phyloP scores from a whole-genome alignment of 2,888 invertebrate genomes.

The Trisateles emortualis region DNA sequence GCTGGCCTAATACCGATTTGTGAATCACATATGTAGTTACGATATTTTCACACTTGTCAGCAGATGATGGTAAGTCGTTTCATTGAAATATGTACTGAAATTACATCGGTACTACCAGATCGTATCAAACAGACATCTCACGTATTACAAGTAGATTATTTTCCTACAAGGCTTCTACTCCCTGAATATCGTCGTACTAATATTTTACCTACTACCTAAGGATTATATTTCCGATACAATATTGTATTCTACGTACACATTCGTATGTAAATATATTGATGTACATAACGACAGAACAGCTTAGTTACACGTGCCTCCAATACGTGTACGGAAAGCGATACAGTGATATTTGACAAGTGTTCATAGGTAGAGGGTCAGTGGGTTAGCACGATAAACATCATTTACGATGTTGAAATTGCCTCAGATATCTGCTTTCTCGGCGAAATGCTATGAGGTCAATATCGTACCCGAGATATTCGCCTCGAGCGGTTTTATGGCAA shows the following conservation, averaged over 20 bases:
- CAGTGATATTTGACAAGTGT: conserved; percentile 50
- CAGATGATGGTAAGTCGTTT: no score
- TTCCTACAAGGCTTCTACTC: no score
- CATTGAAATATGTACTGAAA: no score
- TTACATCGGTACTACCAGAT: no score
- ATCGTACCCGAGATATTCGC: conserved; percentile 72
- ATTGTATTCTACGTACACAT: conserved; percentile 1
- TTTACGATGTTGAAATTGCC: conserved; percentile 72
- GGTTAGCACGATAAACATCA: conserved; percentile 71
- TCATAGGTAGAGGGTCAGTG: conserved; percentile 56
- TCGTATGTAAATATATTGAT: conserved; percentile 21
- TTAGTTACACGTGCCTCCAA: conserved; percentile 38
- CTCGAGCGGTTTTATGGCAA: conserved; percentile 76
- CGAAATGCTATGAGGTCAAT: conserved; percentile 73
- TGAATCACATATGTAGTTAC: no score
- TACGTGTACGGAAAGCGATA: conserved; percentile 45
- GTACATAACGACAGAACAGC: conserved; percentile 29
- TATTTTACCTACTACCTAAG: neutral
- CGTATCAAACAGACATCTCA: no score
- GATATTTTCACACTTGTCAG: no score
- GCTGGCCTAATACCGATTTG: no score
- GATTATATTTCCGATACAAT: conserved; percentile 4
- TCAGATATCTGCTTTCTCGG: conserved; percentile 69
- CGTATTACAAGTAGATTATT: neutral
- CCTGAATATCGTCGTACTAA: neutral